These are phyloP conservation scores for Philonicus albiceps DNA, from an alignment of 2,888 invertebrate species.

Conservation along the genomic window DNA sequence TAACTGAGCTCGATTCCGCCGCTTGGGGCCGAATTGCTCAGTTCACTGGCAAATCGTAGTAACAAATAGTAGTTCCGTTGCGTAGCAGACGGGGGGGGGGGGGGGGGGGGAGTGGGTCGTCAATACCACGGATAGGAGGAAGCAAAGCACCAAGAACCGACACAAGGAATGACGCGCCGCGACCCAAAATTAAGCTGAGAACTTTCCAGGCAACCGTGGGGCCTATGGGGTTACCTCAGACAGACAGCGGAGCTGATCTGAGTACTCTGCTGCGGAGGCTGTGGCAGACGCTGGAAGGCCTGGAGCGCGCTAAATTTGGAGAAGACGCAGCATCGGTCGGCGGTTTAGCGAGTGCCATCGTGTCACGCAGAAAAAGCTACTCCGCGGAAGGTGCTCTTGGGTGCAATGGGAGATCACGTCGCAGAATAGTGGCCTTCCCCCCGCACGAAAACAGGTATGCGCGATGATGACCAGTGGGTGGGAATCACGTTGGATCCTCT, in stretches of 20 bases:
- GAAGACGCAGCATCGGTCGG: background rate
- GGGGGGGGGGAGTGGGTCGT: background rate
- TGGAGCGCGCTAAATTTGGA: background rate
- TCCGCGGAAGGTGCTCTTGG: background rate
- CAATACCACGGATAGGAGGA: background rate
- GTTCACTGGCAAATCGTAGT: slow-evolving; percentile 15
- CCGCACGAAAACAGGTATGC: background rate
- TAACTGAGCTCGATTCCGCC: slow-evolving; percentile 42
- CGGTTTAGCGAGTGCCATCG: background rate
- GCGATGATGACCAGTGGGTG: background rate
- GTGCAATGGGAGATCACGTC: background rate
- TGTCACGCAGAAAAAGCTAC: background rate
- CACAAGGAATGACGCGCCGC: background rate
- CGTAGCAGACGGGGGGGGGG: background rate
- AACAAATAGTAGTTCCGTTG: background rate
- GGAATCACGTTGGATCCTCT: background rate
- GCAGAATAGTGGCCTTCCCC: background rate
- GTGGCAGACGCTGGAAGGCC: background rate
- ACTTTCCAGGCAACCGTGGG: background rate
- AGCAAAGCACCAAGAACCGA: background rate
- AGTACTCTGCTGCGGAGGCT: background rate
- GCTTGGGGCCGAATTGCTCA: background rate
- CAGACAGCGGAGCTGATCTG: background rate
- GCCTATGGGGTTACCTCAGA: background rate
- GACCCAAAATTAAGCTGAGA: background rate